These are phyloP conservation scores for Muscidifurax raptorellus DNA, from an alignment of 1,140 invertebrate species.

Conservation along the genomic window DNA sequence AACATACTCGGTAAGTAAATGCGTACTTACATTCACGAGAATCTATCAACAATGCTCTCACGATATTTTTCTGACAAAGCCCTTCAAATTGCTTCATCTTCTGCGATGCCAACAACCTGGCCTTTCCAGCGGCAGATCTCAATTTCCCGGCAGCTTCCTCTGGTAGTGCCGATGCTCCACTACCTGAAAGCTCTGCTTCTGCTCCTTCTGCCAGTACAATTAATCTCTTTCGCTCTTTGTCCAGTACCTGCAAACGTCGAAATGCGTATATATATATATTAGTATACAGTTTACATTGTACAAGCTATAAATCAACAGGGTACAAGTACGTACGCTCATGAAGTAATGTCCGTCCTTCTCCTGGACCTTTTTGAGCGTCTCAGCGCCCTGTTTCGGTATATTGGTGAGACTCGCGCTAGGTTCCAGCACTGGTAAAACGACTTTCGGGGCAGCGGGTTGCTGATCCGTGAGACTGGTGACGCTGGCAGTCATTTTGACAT, in stretches of 20 bases:
- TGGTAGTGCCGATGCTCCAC: slow-evolving; percentile 71
- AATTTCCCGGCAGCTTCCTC: slow-evolving; percentile 90
- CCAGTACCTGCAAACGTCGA: slow-evolving; percentile 78
- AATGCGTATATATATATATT: neutral
- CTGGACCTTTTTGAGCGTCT: slow-evolving; percentile 56
- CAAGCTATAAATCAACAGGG: neutral
- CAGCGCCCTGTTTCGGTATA: slow-evolving; percentile 59
- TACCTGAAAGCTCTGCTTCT: slow-evolving; percentile 80
- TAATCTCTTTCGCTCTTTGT: slow-evolving; percentile 83
- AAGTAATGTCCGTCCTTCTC: slow-evolving; percentile 86
- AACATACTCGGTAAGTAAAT: neutral
- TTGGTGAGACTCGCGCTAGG: slow-evolving; percentile 62
- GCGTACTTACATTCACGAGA: neutral
- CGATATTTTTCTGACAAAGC: slow-evolving; percentile 87
- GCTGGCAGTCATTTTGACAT: slow-evolving; percentile 59
- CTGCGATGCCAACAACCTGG: slow-evolving; percentile 89
- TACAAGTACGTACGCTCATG: slow-evolving; percentile 70
- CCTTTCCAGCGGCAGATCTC: slow-evolving; percentile 92
- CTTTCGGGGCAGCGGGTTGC: slow-evolving; percentile 74
- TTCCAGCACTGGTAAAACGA: slow-evolving; percentile 72
- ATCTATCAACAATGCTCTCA: slow-evolving; percentile 72
- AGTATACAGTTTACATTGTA: neutral
- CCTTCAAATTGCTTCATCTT: slow-evolving; percentile 97
- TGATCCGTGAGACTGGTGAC: slow-evolving; percentile 70
- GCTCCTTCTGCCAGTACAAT: slow-evolving; percentile 80